Conservation (phyloP, 2,113 vertebrate genomes). For the Cyanoramphus novaezelandiae region DNA sequence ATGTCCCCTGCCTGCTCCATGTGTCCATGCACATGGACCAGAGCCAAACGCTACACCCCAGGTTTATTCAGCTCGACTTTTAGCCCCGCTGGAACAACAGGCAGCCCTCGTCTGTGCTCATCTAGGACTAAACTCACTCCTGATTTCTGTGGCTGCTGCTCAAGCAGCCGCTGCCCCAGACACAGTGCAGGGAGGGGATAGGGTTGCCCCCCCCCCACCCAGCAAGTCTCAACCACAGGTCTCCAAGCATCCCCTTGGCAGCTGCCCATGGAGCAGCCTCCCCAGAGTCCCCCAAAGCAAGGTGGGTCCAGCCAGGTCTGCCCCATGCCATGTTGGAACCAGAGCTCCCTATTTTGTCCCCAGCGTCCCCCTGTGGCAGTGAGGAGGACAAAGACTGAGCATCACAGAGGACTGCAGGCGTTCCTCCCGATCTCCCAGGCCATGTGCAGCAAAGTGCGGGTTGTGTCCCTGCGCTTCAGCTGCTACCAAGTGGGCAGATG, state of each 20-base stretch:
- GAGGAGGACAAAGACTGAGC: background rate
- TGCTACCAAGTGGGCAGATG: background rate
- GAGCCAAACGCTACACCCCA: background rate
- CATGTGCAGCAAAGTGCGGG: background rate
- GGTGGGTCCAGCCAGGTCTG: background rate
- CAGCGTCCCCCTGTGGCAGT: fast-evolving
- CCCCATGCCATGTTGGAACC: background rate
- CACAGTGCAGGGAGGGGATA: background rate
- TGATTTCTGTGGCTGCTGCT: background rate
- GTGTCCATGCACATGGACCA: fast-evolving
- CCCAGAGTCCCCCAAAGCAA: background rate
- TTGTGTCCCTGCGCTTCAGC: background rate
- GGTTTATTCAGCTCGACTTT: background rate
- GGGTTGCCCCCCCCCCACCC: fast-evolving
- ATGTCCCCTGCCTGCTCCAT: background rate
- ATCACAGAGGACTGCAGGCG: fast-evolving
- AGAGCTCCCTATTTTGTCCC: background rate
- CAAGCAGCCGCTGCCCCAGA: background rate
- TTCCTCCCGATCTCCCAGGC: background rate
- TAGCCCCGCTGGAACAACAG: background rate
- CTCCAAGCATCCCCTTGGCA: background rate
- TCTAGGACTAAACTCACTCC: background rate
- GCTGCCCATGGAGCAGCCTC: background rate
- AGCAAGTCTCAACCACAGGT: background rate
- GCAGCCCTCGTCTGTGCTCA: background rate